Percentiles rank a stretch among this genome's conserved stretches.
Evolutionary conservation across 2,797 vertebrate genomes (phyloP).

Genomic region (Myotis findleyi): DNA sequence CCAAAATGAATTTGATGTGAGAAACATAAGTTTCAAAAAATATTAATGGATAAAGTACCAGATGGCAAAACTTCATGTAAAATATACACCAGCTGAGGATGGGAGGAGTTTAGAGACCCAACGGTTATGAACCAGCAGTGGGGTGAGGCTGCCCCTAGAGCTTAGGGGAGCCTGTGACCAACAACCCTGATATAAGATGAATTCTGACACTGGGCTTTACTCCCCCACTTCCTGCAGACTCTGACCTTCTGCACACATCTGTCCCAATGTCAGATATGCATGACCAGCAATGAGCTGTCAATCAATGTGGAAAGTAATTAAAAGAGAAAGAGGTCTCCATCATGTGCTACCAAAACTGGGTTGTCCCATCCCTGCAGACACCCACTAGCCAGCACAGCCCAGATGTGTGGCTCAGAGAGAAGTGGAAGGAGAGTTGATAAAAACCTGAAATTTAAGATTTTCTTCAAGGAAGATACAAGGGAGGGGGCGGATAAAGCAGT

Average conservation of each 20-base stretch:
- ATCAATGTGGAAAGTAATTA: neutral
- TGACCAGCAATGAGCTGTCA: neutral
- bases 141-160: no score
- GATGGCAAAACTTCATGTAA: neutral
- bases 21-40: neutral
- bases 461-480: conserved; percentile 8
- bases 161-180: neutral
- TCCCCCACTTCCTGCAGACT: neutral
- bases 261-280: neutral
- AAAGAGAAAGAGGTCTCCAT: neutral
- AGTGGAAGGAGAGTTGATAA: neutral
- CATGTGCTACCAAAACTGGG: neutral
- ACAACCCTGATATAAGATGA: neutral
- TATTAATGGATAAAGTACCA: neutral
- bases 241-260: neutral
- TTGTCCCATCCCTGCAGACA: neutral
- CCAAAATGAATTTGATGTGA: neutral
- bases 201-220: neutral
- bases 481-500: neutral
- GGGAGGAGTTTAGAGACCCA: neutral
- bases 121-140: neutral
- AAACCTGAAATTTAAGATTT: neutral
- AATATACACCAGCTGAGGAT: neutral
- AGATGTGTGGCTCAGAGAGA: neutral
- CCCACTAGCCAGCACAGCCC: neutral